phyloP scores from a whole-genome alignment of 2,113 vertebrate species.

The Empidonax traillii region DNA sequence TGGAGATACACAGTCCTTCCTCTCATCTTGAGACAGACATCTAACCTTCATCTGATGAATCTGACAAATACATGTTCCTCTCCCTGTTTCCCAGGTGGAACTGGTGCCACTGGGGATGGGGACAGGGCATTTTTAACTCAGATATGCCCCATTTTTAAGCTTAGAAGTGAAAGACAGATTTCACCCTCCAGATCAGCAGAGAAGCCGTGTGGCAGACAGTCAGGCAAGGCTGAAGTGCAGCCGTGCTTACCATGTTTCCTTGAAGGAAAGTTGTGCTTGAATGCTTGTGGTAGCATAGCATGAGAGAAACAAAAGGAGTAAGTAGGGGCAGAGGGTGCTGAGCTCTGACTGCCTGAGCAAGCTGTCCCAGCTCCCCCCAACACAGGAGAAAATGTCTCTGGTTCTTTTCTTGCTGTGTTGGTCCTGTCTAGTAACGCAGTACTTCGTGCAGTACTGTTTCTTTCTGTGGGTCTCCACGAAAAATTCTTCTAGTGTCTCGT shows the following conservation, averaged over 20 bases:
- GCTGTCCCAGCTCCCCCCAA: neutral
- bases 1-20: neutral
- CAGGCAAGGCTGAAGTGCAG: neutral
- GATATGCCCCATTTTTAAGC: neutral
- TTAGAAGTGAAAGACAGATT: neutral
- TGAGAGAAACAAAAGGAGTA: neutral
- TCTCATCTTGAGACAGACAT: neutral
- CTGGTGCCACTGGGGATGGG: neutral
- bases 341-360: neutral
- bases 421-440: neutral
- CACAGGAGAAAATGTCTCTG: neutral
- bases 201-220: neutral
- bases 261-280: neutral
- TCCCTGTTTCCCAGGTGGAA: neutral
- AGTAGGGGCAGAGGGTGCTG: neutral
- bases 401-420: neutral
- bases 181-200: neutral
- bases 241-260: rapidly evolving
- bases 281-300: neutral
- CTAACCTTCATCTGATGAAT: rapidly evolving
- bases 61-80: neutral
- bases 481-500: neutral
- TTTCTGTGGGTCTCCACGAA: neutral
- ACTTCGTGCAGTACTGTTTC: neutral
- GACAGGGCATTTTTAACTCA: neutral